Base-by-base conservation (phyloP, 2,113 vertebrate species). In the Ceratotherium simum region DNA sequence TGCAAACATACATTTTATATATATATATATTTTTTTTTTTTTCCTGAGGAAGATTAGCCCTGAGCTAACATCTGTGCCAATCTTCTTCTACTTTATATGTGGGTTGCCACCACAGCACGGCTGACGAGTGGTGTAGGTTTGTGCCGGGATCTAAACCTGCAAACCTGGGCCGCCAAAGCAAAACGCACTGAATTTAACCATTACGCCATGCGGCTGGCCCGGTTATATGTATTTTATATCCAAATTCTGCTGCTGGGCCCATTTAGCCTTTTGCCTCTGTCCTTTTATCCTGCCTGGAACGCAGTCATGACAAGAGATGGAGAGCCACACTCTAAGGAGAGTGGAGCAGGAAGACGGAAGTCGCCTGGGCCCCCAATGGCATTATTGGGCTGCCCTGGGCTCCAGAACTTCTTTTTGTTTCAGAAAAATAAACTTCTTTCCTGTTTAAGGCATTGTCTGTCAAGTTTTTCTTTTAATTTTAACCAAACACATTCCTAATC, bases 401-500 rank as follows among this genome's bases (percentile, higher is more conserved):
- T 93, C 51, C 70, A 51, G 31, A 80, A 56, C 36, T 79, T 90
- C 64, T n/a, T 79, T 90, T 87, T 80, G 39, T 51, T 94, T 79
- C n/a, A 84, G 85, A 94, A 92, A 81, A 86, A 86, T 14, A 51
- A 86, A 76, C 51, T 69, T 82, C 39, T 70, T 82, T 90, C 20
- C 69, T 29, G 39, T 75, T 36, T 79, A 94, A 51, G 13, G 39
- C 64, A 80, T 18, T 85, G 11, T 56, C 60, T 54, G 7, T 58
- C 56, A 82, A 12, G 2, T 65, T 78, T 78, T 70, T 65, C 42
- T 86, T 73, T 83, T 54, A 51, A 85, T 92, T 80, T 85, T 70
- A 87, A 93, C 25, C 21, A 87, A 65, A 62, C 39, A 62, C 21
- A 33, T 27, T 58, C 36, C 70, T 58, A 78, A 46, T 23, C 13